Evolutionary conservation across 2,888 invertebrate species (phyloP).

Genomic region (Rosalia funebris): DNA sequence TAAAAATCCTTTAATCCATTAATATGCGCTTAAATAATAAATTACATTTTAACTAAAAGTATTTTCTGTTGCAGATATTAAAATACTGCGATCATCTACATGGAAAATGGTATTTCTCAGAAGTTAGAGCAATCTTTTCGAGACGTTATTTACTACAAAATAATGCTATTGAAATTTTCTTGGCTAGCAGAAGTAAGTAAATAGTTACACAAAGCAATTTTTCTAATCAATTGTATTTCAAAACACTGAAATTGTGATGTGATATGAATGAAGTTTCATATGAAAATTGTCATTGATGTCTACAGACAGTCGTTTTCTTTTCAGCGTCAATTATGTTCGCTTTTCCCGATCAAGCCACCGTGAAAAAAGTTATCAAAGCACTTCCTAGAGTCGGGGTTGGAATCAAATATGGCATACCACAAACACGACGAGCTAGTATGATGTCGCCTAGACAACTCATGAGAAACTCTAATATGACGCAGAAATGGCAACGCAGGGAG

Average conservation of each 20-base stretch:
- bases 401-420: conserved; percentile 99
- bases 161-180: conserved; percentile 97
- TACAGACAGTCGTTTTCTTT: conserved; percentile 54
- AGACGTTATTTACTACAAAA: conserved; percentile 96
- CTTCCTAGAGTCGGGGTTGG: conserved; percentile 98
- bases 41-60: too few relatives aligned
- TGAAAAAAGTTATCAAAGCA: conserved; percentile 98
- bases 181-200: conserved; percentile 95
- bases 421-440: conserved; percentile 96
- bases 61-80: conserved; percentile 83
- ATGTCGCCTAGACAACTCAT: conserved; percentile 99
- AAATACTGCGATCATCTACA: conserved; percentile 98
- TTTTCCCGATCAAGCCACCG: conserved; percentile 95
- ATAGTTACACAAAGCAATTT: too few relatives aligned
- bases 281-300: not conserved
- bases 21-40: too few relatives aligned
- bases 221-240: too few relatives aligned
- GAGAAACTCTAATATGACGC: conserved; percentile 99
- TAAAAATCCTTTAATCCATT: too few relatives aligned
- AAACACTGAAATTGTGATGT: too few relatives aligned
- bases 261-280: too few relatives aligned
- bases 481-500: conserved; percentile 98
- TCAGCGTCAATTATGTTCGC: conserved; percentile 98
- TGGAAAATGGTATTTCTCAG: conserved; percentile 99
- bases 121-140: conserved; percentile 98